A percentile compares a stretch with the other conserved stretches of the same genome.
These are phyloP conservation scores for Exocentrus adspersus DNA, from an alignment of 2,888 invertebrate species.

Conservation along the genomic window DNA sequence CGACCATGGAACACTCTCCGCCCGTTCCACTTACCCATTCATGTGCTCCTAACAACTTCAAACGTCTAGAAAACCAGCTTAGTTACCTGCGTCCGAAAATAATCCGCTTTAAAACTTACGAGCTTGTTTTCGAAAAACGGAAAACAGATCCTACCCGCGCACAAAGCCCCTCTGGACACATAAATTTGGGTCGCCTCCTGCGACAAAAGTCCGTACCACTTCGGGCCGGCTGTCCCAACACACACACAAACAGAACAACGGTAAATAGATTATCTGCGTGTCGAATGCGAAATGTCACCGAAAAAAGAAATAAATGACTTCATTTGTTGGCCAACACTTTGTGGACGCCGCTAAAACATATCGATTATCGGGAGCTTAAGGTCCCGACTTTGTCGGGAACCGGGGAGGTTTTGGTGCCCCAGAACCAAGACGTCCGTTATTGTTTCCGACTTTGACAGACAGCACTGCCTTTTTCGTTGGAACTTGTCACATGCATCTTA, in stretches of 20 bases:
- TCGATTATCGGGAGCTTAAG: conserved; percentile 21
- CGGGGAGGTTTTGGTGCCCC: neutral
- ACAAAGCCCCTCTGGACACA: conserved; percentile 33
- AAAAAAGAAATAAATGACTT: conserved; percentile 52
- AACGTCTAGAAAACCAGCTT: neutral
- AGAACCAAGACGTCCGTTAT: neutral
- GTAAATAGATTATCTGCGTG: conserved; percentile 53
- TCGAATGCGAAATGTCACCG: conserved; percentile 54
- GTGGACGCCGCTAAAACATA: conserved; percentile 48
- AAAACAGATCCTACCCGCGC: neutral
- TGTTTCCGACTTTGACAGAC: no score
- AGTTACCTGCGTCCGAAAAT: neutral
- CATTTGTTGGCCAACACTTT: conserved; percentile 56
- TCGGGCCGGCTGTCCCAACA: conserved; percentile 37
- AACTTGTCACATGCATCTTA: no score
- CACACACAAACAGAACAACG: conserved; percentile 39
- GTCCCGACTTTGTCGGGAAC: neutral
- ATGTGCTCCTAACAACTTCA: no score
- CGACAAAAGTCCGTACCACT: conserved; percentile 34
- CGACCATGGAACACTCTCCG: no score
- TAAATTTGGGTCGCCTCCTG: conserved; percentile 38
- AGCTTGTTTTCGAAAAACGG: neutral
- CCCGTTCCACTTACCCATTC: no score
- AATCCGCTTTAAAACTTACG: conserved; percentile 1
- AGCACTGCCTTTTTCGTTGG: no score